Evolutionary conservation across 2,888 invertebrate genomes (phyloP).

Genomic region (Torymus aiolomorphi): DNA sequence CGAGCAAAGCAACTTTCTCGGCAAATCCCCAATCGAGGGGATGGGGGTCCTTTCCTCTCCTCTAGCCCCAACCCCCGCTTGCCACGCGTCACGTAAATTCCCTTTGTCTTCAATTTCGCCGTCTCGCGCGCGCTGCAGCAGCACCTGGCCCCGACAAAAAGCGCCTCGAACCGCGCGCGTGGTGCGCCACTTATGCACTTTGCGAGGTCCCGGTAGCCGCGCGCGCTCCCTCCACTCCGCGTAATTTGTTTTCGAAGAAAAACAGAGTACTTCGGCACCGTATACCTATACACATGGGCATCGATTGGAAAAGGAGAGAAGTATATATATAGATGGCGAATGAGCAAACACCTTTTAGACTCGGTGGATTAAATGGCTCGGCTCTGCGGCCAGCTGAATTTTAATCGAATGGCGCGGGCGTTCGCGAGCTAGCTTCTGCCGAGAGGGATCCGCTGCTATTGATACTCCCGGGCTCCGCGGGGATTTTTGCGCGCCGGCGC

Average conservation of each 20-base stretch:
- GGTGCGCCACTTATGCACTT: slow-evolving; percentile 22
- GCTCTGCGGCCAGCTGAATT: slow-evolving; percentile 25
- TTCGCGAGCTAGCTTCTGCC: no score
- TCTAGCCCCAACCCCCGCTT: neutral
- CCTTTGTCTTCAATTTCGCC: slow-evolving; percentile 43
- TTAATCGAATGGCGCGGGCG: slow-evolving; percentile 23
- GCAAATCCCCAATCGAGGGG: no score
- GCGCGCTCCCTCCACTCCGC: neutral
- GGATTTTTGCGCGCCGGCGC: no score
- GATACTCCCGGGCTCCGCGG: no score
- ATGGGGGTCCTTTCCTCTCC: neutral
- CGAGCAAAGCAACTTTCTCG: neutral
- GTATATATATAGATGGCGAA: neutral
- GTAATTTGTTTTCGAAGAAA: slow-evolving; percentile 52
- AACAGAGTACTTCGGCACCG: slow-evolving; percentile 18
- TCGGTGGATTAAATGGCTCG: slow-evolving; percentile 26
- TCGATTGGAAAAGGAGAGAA: slow-evolving; percentile 22
- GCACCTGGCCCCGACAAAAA: neutral
- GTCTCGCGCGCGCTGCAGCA: neutral
- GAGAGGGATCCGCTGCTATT: no score
- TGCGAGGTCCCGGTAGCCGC: neutral
- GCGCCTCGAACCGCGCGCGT: no score
- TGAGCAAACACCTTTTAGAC: slow-evolving; percentile 34
- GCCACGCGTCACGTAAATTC: slow-evolving; percentile 22
- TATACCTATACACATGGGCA: neutral